Conservation (phyloP, 2,888 invertebrate genomes). For the Microdon myrmicae region DNA sequence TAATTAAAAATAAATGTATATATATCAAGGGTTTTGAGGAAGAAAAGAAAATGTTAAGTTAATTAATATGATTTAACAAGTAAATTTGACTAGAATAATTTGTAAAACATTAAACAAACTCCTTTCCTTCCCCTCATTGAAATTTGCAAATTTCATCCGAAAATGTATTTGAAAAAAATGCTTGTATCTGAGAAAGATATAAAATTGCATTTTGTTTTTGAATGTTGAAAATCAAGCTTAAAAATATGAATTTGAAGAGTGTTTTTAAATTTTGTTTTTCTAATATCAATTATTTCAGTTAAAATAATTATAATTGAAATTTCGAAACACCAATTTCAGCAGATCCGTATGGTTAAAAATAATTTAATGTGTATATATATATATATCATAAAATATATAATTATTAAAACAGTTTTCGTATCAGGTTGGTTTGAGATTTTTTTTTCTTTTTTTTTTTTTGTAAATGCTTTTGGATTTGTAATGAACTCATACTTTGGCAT, state of each 20-base stretch:
- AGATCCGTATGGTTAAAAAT: too few species aligned
- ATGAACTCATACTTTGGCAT: conserved; percentile 72
- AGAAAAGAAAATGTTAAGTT: not conserved
- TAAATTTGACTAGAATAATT: conserved; percentile 13
- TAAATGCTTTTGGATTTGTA: conserved; percentile 37
- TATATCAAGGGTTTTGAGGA: too few species aligned
- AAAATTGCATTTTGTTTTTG: too few species aligned
- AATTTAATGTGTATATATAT: conserved; percentile 21
- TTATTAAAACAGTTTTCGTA: conserved; percentile 26
- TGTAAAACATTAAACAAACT: conserved; percentile 6
- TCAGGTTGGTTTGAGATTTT: conserved; percentile 56
- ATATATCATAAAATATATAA: conserved; percentile 27
- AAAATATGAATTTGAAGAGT: conserved; percentile 2
- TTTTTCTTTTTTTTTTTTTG: conserved; percentile 53
- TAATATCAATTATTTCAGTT: too few species aligned
- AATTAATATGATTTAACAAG: conserved; percentile 26
- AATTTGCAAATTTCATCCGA: conserved; percentile 23
- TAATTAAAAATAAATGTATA: too few species aligned
- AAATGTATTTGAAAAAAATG: conserved; percentile 2
- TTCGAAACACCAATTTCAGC: too few species aligned
- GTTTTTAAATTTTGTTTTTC: conserved; percentile 4
- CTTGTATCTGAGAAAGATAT: too few species aligned
- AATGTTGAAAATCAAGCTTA: conserved; percentile 23
- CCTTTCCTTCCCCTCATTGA: conserved; percentile 15
- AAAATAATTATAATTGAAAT: too few species aligned